Evolutionary conservation across 2,797 vertebrate species (phyloP).

Genomic region (Sarcoramphus papa): DNA sequence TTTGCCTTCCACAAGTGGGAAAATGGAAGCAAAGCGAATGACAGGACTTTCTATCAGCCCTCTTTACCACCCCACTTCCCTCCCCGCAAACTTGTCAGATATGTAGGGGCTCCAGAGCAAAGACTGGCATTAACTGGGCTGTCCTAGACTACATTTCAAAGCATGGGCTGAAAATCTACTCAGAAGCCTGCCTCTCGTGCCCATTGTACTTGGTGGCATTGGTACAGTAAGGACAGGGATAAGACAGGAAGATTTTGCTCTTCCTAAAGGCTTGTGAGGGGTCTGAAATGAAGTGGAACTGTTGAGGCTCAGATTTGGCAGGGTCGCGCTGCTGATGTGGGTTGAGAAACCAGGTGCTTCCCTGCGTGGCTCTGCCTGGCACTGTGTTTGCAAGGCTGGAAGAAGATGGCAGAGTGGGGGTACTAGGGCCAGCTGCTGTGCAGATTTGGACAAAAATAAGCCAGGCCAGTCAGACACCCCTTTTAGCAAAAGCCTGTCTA

Average conservation of each 20-base stretch:
- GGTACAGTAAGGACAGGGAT: not conserved
- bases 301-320: not conserved
- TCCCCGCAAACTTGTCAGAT: not conserved
- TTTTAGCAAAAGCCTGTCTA: not conserved
- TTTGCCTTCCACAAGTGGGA: not conserved
- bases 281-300: not conserved
- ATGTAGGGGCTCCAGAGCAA: not conserved
- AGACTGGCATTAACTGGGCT: not conserved
- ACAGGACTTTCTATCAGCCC: not conserved
- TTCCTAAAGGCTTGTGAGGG: not conserved
- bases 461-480: not conserved
- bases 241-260: not conserved
- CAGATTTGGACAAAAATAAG: not conserved
- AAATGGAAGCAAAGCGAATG: not conserved
- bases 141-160: not conserved
- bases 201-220: not conserved
- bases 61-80: fast-evolving
- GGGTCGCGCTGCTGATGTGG: fast-evolving
- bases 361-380: fast-evolving
- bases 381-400: not conserved
- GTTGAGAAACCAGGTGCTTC: not conserved
- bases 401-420: not conserved
- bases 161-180: not conserved
- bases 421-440: not conserved
- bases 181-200: not conserved